These are phyloP conservation scores for Ispidina picta DNA, from an alignment of 2,797 vertebrate species.

Conservation along the genomic window DNA sequence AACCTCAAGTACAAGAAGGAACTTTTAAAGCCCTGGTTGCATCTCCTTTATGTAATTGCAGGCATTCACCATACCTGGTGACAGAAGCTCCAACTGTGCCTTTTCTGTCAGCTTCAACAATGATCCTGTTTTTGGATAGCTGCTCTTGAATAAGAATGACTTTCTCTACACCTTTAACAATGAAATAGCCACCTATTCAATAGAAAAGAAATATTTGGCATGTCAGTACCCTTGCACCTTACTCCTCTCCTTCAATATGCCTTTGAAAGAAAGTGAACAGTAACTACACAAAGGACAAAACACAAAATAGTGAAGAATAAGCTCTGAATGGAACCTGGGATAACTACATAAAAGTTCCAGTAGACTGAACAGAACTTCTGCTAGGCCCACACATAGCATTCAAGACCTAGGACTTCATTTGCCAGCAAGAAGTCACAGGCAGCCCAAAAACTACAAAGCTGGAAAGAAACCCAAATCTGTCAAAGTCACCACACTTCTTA, in stretches of 20 bases:
- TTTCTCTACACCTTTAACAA: constrained; percentile 98
- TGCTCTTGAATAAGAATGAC: constrained; percentile 99
- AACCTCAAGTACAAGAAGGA: not conserved
- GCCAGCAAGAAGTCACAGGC: not conserved
- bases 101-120: constrained; percentile 97
- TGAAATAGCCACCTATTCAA: constrained; percentile 92
- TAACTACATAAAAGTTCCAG: not conserved
- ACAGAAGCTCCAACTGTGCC: constrained; percentile 96
- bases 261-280: not conserved
- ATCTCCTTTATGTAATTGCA: not conserved
- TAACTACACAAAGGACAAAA: not conserved
- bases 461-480: not conserved
- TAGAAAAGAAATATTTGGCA: not conserved
- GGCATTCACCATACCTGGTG: constrained; percentile 84
- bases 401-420: not conserved
- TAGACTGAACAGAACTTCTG: not conserved
- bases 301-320: not conserved
- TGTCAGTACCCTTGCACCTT: not conserved
- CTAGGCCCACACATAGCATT: not conserved
- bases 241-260: not conserved
- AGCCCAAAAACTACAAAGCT: not conserved
- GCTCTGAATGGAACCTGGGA: not conserved
- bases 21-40: not conserved
- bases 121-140: constrained; percentile 97
- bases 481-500: not conserved